Conservation (phyloP, 1,140 invertebrate species). For the Nasonia longicornis region DNA sequence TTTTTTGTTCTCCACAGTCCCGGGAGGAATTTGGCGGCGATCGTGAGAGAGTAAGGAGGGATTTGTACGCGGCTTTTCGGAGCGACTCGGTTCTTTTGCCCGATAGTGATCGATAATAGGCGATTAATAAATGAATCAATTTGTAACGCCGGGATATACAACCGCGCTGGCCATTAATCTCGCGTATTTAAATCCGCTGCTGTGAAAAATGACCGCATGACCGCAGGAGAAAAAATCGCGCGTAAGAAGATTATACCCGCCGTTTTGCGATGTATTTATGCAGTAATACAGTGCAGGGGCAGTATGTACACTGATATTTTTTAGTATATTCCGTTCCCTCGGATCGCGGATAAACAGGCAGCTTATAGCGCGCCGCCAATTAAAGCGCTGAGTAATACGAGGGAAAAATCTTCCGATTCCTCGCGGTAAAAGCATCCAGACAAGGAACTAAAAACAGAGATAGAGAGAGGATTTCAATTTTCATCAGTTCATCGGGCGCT, state of each 20-base stretch:
- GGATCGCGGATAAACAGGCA: no score
- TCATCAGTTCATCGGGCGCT: no score
- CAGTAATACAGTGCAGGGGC: neutral
- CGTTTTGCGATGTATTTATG: neutral
- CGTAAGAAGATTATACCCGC: neutral
- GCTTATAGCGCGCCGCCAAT: no score
- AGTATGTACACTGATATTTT: no score
- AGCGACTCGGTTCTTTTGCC: neutral
- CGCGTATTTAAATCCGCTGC: neutral
- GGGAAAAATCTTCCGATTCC: no score
- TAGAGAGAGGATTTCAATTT: no score
- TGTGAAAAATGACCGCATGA: neutral
- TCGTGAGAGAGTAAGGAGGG: neutral
- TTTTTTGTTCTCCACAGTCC: neutral
- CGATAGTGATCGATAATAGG: neutral
- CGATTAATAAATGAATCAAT: neutral
- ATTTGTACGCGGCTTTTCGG: no score
- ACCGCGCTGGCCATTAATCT: neutral
- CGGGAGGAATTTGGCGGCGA: neutral
- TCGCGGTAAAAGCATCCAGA: no score
- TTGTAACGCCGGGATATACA: neutral
- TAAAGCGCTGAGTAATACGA: no score
- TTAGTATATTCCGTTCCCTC: no score
- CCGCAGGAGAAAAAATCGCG: neutral
- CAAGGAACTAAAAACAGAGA: no score